Base-by-base conservation (phyloP, 2,797 vertebrate species). In the Lateolabrax maculatus region DNA sequence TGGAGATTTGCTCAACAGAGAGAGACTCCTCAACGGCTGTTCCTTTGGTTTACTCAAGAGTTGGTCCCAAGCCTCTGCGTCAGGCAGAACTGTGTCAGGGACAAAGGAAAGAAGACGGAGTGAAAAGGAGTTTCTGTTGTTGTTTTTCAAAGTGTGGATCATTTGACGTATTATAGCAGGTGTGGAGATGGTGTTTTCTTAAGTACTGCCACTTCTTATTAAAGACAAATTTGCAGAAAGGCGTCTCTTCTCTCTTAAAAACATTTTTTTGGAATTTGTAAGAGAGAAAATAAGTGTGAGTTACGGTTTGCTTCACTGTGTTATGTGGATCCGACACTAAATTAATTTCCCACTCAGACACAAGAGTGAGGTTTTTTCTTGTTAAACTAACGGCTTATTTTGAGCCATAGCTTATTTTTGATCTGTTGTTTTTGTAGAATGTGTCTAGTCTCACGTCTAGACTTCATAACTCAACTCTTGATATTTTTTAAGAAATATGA, bases 21-120 rank as follows among this genome's bases (percentile, higher is more conserved):
- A 81, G 72, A 75, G 51, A 43, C 67, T 70, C 25, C 55, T 79
- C 49, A 67, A 56, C 36, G 36, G 69, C 83, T 71, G 79, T 1
- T 84, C 5, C 56, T 61, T 36, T 6, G 29, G 61, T 77, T 63
- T 76, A 49, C 46, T 51, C 43, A 37, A 31, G 63, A 75, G 37
- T 2, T 0, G 55, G 41, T 49, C 27, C 48, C 13, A 77, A 65
- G 29, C n/a, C 13, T 29, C 23, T 12, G 10, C 1, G 60, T 78
- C 77, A 78, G 72, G 75, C 85, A 49, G 61, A 72, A 36, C 61
- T 73, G 23, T 55, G 78, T 34, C n/a, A 21, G 27, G 10, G 31
- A 69, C 63, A 77, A 75, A 74, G 3, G 52, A 18, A n/a, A 56
- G 53, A 12, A 13, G 71, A 55, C 71, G 1, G 23, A 52, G 61